Base-by-base conservation (phyloP, 2,113 vertebrate species). In the Embiotoca jacksoni region DNA sequence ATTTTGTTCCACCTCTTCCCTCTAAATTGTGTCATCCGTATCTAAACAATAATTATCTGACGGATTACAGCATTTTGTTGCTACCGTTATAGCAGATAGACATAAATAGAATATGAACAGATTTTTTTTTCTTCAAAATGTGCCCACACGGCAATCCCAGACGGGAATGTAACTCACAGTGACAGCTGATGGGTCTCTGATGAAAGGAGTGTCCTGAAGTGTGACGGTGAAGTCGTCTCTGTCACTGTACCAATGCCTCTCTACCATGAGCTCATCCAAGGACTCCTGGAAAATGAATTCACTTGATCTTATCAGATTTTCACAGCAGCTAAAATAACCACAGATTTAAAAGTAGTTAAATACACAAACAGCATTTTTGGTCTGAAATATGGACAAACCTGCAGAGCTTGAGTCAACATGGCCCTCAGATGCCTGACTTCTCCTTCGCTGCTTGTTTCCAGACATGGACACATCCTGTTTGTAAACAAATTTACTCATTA, bases 201-300 rank as follows among this genome's bases (percentile, higher is more conserved):
- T 75, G 7, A 91, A 67, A 23, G 92, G 91, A 0, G 66, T 6
- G 8, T 95, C 94, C 84, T 98, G 97, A 13, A 94, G 73, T 1
- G 95, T 92, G 3, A 95, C 92, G 0, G 93, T 75, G 5, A 98
- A 98, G 87, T 98, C 96, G 0, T 97, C 92, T 7, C 72, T 90
- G 57, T 83, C 69, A 0, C 67, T 60, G 0, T 96, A 96, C 73
- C 88, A 93, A 5, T 68, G 58, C 0, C 81, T 89, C 83, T 59
- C 85, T 63, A 93, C 61, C 61, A 96, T 23, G 4, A 90, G 85
- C 32, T 85, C 73, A 4, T 75, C 56, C 86, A 94, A 71, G 23
- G 92, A 91, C 59, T 87, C 91, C 93, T 94, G 68, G 15, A n/a
- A 32, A 32, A n/a, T 0, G 14, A 56, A 53, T n/a, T 33, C 3